Conservation (phyloP, 2,113 vertebrate genomes). For the Rhegmatorhina hoffmannsi region DNA sequence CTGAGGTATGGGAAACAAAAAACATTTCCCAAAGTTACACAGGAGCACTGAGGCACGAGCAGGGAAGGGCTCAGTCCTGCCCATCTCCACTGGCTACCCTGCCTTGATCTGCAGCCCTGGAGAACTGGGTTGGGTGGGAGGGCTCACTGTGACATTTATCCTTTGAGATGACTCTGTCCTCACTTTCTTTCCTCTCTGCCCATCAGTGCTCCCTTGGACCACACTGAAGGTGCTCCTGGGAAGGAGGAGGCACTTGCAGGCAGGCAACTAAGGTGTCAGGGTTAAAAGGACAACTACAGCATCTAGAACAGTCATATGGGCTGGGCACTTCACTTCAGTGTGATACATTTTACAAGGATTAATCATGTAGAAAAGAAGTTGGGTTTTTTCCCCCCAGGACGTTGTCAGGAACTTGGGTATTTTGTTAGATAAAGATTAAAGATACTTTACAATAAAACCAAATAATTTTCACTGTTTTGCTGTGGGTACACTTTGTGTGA, state of each 20-base stretch:
- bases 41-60: not conserved
- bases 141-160: not conserved
- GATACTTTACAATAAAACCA: not conserved
- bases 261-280: accelerated
- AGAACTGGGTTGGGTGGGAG: not conserved
- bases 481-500: accelerated
- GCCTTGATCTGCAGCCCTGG: not conserved
- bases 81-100: accelerated
- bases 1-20: not conserved
- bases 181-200: not conserved
- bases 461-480: not conserved
- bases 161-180: not conserved
- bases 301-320: not conserved
- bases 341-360: not conserved
- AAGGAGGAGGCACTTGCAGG: not conserved
- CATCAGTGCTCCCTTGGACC: not conserved
- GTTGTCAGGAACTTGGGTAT: not conserved
- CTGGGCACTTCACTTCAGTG: accelerated
- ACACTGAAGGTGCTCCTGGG: not conserved
- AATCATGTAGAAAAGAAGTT: not conserved
- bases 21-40: not conserved
- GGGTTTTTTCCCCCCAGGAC: not conserved
- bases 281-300: not conserved
- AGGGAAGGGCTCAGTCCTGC: not conserved
- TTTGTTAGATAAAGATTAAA: not conserved